These are phyloP conservation scores for Lasioglossum zephyrum DNA, from an alignment of 2,888 invertebrate species.

Conservation along the genomic window DNA sequence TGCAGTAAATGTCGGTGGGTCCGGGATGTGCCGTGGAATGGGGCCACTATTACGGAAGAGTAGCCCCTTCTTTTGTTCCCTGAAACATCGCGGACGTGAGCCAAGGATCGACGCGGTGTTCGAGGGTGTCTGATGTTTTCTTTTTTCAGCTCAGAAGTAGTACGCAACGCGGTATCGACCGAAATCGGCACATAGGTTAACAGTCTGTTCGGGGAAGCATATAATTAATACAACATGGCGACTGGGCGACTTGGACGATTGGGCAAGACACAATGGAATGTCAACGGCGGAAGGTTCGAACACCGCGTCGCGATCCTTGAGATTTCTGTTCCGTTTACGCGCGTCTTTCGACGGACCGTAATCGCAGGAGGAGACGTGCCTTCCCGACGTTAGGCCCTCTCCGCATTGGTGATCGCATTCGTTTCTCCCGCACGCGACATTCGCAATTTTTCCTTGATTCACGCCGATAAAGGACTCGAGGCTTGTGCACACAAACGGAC, in stretches of 20 bases:
- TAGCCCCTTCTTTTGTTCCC: conserved; percentile 7
- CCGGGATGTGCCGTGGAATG: conserved; percentile 34
- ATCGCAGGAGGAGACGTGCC: conserved; percentile 56
- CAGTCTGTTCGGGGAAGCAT: conserved; percentile 30
- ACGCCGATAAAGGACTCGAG: conserved; percentile 54
- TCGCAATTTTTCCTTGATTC: conserved; percentile 48
- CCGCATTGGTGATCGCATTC: conserved; percentile 23
- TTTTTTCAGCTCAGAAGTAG: conserved; percentile 20
- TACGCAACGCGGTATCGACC: conserved; percentile 22
- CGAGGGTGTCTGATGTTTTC: conserved; percentile 41
- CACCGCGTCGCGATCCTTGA: conserved; percentile 59
- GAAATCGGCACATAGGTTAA: conserved; percentile 1
- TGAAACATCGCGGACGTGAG: conserved; percentile 27
- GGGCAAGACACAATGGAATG: conserved; percentile 59
- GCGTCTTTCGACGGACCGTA: conserved; percentile 49
- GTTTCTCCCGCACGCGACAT: conserved; percentile 40
- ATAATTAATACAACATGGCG: conserved; percentile 15
- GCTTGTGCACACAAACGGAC: conserved; percentile 42
- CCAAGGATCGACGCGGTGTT: conserved; percentile 68
- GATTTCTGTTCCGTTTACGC: conserved; percentile 36
- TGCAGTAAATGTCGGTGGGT: conserved; percentile 63
- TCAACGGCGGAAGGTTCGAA: conserved; percentile 30
- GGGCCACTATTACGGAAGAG: conserved; percentile 15
- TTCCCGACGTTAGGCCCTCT: conserved; percentile 62
- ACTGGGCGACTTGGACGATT: neutral